Conservation (phyloP, 2,888 invertebrate genomes). For the Microctonus aethiopoides region DNA sequence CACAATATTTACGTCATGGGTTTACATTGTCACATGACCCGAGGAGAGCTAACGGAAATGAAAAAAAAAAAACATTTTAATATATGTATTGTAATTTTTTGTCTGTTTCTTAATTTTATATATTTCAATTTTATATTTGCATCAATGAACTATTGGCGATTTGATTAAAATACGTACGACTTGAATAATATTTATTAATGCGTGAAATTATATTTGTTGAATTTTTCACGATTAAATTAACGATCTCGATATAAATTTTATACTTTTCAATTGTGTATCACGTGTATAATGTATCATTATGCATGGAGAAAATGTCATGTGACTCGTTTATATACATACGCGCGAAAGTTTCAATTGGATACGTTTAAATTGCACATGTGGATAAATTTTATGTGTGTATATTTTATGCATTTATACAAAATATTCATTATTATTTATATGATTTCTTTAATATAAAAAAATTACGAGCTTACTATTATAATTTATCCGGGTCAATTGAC, state of each 20-base stretch:
- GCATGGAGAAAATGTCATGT: neutral
- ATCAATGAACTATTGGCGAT: neutral
- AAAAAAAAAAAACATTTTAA: neutral
- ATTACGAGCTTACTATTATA: neutral
- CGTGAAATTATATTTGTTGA: neutral
- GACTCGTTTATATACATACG: neutral
- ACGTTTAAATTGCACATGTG: neutral
- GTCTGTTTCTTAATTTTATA: neutral
- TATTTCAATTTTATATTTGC: neutral
- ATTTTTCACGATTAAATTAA: neutral
- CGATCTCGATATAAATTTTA: neutral
- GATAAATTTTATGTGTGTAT: too few relatives aligned
- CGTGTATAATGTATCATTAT: neutral
- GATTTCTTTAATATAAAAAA: neutral
- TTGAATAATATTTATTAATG: neutral
- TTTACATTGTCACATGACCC: slow-evolving; percentile 11
- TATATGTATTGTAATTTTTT: neutral
- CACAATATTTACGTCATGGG: neutral
- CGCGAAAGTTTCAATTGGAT: neutral
- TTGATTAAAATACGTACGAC: neutral
- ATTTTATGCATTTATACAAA: neutral
- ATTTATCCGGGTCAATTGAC: neutral
- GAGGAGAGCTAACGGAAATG: neutral
- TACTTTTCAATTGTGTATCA: neutral
- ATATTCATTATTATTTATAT: neutral